Base-by-base conservation (phyloP, 2,113 vertebrate species). In the Callospermophilus lateralis region DNA sequence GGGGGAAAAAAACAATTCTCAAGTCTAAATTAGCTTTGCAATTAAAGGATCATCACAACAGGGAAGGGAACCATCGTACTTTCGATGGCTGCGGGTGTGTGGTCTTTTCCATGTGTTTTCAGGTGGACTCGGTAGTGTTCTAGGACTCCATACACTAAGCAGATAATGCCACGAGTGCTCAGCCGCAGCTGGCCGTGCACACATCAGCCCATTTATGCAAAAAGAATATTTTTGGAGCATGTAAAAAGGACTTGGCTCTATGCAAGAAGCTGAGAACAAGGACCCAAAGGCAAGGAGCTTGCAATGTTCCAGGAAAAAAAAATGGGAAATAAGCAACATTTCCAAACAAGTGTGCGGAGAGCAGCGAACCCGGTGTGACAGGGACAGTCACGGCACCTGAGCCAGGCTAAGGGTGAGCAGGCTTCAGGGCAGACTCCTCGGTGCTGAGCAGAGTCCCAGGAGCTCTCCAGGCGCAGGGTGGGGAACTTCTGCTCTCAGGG, bases 261-360 rank as follows among this genome's bases (percentile, higher is more conserved):
- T 20, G 2, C 53, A 45, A 63, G 81, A 15, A 79, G 42, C 28
- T 24, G 22, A 89, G 42, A 72, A 37, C 19, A 22, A 73, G 72
- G n/a, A 58, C 30, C 34, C 76, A 68, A 70, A 48, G 24, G 42
- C n/a, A 65, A 10, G 4, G 17, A 84, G 26, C 9, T 81, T 68
- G 12, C 26, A 32, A 19, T 34, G 45, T 55, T 45, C 19, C 45
- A 3, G 51, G 42, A 72, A 24, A 93, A 24, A 93, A 8, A 90
- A 30, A 61, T 24, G 58, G 19, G n/a, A 58, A 81, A 85, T 32
- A 77, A 55, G 24, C 61, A 89, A 92, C 28, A 37, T 26, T 61
- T 28, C 6, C 22, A 16, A 0, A 1, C 77, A 53, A 48, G 0
- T 0, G 0, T 37, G 6, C 55, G 30, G 20, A 85, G 10, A 42